phyloP scores from a whole-genome alignment of 2,113 vertebrate genomes.

The Percina caprodes region DNA sequence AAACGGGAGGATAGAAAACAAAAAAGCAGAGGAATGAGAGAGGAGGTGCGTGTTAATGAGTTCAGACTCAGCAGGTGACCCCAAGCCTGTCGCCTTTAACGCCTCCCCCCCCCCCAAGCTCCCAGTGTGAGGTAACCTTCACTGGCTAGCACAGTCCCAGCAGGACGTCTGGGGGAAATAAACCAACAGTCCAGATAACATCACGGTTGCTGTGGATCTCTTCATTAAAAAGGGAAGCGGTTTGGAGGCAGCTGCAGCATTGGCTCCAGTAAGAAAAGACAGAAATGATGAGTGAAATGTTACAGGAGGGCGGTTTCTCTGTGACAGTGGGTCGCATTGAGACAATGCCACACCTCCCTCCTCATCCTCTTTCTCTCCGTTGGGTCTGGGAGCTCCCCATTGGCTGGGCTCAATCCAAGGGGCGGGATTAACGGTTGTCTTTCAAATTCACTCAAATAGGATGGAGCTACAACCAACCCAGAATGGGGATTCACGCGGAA shows the following conservation, averaged over 20 bases:
- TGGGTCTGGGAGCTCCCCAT: too few relatives aligned
- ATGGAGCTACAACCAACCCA: too few relatives aligned
- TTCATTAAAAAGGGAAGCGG: conserved; percentile 29
- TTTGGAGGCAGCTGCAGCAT: not conserved
- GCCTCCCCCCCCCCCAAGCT: not conserved
- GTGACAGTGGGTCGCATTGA: conserved; percentile 5
- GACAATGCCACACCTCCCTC: conserved; percentile 41
- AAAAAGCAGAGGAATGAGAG: not conserved
- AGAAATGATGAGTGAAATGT: conserved; percentile 25
- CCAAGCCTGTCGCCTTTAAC: conserved; percentile 22
- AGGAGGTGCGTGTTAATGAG: conserved; percentile 20
- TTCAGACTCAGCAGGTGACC: conserved; percentile 26
- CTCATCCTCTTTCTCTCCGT: not conserved
- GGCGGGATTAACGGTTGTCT: too few relatives aligned
- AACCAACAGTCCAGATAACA: conserved; percentile 22
- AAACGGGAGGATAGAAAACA: not conserved
- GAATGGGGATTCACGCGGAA: too few relatives aligned
- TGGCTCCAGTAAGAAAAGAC: not conserved
- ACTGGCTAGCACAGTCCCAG: not conserved
- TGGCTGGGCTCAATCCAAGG: too few relatives aligned
- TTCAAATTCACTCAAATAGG: too few relatives aligned
- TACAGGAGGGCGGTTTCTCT: conserved; percentile 4
- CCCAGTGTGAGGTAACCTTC: conserved; percentile 57
- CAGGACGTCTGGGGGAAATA: conserved; percentile 20
- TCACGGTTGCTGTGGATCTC: conserved; percentile 52